A percentile compares a stretch with the other conserved stretches of the same genome.
Conservation (phyloP, 2,888 invertebrate species). For the Metopia argyrocephala region DNA sequence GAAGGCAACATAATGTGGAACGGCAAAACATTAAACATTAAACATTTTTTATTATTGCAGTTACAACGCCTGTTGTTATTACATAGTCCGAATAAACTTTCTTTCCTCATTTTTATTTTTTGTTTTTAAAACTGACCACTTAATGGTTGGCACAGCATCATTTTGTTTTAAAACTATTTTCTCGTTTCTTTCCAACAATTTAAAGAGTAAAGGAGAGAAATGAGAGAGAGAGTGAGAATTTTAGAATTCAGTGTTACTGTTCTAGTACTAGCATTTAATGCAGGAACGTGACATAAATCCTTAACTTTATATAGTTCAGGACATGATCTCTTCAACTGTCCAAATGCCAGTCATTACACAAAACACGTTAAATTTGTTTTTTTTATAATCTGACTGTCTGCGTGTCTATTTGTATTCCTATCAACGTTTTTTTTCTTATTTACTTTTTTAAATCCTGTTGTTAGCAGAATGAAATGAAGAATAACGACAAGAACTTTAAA, state of each 20-base stretch:
- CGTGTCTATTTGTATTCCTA: background rate
- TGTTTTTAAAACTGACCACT: slow-evolving; percentile 12
- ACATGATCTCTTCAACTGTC: too few relatives aligned
- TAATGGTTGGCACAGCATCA: slow-evolving; percentile 1
- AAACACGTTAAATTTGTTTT: too few relatives aligned
- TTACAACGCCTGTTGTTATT: background rate
- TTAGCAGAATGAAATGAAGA: background rate
- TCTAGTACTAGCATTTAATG: too few relatives aligned
- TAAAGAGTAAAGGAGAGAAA: too few relatives aligned
- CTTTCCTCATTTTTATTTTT: background rate
- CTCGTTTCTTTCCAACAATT: slow-evolving; percentile 8
- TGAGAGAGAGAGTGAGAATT: too few relatives aligned
- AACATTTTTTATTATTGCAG: background rate
- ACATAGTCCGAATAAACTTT: background rate
- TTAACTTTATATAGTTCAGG: too few relatives aligned
- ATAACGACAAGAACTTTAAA: background rate
- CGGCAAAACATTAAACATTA: too few relatives aligned
- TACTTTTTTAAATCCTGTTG: background rate
- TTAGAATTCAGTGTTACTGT: background rate
- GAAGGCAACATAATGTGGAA: too few relatives aligned
- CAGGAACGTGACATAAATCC: slow-evolving; percentile 1
- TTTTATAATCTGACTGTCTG: background rate
- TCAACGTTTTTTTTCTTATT: background rate
- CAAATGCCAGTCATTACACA: too few relatives aligned
- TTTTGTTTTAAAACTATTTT: slow-evolving; percentile 37